phyloP scores from a whole-genome alignment of 2,888 invertebrate species.

The Pristionchus japonicus region DNA sequence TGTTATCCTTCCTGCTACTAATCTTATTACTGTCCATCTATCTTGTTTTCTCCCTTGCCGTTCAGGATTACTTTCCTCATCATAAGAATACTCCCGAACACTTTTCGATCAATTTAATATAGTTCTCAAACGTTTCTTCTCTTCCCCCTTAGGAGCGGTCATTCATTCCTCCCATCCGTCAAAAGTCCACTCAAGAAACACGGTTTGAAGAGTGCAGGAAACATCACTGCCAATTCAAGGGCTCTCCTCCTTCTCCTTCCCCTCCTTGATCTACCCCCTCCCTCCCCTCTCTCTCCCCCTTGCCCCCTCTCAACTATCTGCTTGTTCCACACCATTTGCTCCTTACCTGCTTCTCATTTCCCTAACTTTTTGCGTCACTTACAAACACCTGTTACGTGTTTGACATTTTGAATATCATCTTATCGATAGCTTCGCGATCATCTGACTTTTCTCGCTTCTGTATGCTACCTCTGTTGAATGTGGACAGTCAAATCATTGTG shows the following conservation, averaged over 20 bases:
- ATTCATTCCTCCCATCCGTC: conserved; percentile 37
- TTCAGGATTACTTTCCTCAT: neutral
- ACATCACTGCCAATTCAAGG: conserved; percentile 47
- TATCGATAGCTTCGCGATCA: neutral
- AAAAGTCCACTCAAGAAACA: conserved; percentile 48
- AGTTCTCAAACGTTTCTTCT: neutral
- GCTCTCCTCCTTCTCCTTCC: conserved; percentile 2
- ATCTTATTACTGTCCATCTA: neutral
- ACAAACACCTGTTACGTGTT: neutral
- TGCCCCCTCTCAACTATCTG: neutral
- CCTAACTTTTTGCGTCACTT: conserved; percentile 26
- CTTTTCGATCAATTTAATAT: neutral
- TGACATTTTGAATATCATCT: neutral
- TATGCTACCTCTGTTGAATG: too few species aligned
- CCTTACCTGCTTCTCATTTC: conserved; percentile 31
- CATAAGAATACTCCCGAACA: neutral
- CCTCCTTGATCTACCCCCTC: conserved; percentile 24
- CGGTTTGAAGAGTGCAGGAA: conserved; percentile 48
- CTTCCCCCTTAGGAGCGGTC: conserved; percentile 6
- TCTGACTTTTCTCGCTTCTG: neutral
- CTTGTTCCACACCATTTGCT: conserved; percentile 39
- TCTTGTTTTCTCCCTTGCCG: neutral
- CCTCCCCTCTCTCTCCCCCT: neutral
- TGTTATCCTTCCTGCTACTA: neutral
- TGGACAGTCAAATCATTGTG: too few species aligned